Conservation (phyloP, 2,797 vertebrate species). For the Channallabes apus region DNA sequence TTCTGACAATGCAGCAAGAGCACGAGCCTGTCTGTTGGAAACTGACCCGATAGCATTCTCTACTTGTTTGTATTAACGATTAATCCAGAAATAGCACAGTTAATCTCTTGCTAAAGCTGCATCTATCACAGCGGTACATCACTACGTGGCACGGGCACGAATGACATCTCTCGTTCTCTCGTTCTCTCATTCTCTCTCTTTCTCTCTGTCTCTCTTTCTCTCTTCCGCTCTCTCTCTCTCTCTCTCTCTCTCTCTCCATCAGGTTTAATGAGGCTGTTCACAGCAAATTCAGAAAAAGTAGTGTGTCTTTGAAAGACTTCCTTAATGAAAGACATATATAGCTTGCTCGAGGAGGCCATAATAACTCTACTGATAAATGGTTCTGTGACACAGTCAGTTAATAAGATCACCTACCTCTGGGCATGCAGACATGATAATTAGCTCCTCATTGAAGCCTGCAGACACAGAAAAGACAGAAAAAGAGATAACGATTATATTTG, state of each 20-base stretch:
- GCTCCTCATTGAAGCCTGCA: conserved; percentile 53
- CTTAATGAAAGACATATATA: conserved; percentile 63
- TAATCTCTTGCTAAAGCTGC: conserved; percentile 45
- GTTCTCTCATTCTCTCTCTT: too few relatives aligned
- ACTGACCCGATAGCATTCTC: conserved; percentile 33
- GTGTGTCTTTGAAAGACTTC: conserved; percentile 56
- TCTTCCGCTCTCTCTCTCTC: background rate
- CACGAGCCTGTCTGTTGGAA: conserved; percentile 23
- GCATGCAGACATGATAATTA: conserved; percentile 62
- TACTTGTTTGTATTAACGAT: conserved; percentile 50
- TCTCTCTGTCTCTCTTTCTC: background rate
- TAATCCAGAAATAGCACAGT: conserved; percentile 49
- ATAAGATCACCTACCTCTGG: conserved; percentile 62
- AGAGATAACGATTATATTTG: conserved; percentile 56
- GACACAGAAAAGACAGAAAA: conserved; percentile 50
- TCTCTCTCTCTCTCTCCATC: conserved; percentile 40
- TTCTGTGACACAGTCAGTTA: conserved; percentile 64
- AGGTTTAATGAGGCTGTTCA: conserved; percentile 52
- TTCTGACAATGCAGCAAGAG: conserved; percentile 21
- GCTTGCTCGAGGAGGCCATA: conserved; percentile 56
- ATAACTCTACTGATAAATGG: conserved; percentile 63
- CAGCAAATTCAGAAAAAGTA: conserved; percentile 56
- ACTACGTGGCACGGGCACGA: conserved; percentile 38
- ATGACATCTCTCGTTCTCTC: conserved; percentile 8
- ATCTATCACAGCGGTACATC: conserved; percentile 41